Evolutionary conservation across 2,113 vertebrate species (phyloP).

Genomic region (Tringa solitaria): DNA sequence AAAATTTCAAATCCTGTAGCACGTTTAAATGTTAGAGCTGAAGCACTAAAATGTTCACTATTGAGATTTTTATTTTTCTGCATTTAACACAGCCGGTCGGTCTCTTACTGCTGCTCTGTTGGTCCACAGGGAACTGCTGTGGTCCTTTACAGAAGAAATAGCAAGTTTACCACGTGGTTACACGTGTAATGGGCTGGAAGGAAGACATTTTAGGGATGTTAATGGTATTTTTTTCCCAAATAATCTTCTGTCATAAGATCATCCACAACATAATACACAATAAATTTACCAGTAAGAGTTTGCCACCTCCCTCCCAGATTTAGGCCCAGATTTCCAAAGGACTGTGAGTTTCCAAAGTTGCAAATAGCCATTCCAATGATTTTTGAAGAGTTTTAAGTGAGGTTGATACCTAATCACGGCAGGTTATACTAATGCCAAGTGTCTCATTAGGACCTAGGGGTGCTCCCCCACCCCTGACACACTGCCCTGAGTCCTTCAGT

Average conservation of each 20-base stretch:
- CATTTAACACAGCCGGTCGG: neutral
- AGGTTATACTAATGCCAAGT: neutral
- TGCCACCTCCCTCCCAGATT: neutral
- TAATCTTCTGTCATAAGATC: neutral
- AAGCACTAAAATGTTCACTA: neutral
- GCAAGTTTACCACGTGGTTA: neutral
- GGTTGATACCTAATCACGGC: neutral
- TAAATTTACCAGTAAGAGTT: neutral
- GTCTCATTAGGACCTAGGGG: neutral
- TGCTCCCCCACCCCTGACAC: neutral
- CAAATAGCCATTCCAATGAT: neutral
- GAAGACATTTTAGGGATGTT: neutral
- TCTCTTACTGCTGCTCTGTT: neutral
- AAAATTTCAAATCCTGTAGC: conserved; percentile 18
- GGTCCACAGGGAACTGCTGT: neutral
- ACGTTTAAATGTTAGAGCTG: neutral
- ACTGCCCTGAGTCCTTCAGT: neutral
- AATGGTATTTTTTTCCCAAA: neutral
- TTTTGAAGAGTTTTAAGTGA: neutral
- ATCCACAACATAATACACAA: neutral
- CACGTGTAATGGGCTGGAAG: neutral
- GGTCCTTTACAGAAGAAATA: neutral
- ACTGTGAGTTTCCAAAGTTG: neutral
- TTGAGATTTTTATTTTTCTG: neutral
- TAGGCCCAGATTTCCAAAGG: neutral